Conservation (phyloP, 2,888 invertebrate genomes). For the Malthinus flaveolus region DNA sequence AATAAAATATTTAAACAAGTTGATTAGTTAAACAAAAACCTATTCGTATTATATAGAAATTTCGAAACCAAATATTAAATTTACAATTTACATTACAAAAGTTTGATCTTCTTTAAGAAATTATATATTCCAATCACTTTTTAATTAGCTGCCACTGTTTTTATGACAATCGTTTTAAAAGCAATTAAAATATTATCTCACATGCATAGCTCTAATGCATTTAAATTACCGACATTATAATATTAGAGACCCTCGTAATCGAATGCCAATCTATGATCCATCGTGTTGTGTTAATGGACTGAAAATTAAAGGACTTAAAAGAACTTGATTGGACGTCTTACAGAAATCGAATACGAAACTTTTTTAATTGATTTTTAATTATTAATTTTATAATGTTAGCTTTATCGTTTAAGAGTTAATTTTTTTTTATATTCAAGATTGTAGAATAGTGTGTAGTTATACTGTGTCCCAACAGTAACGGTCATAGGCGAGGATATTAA, state of each 20-base stretch:
- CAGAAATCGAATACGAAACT: background rate
- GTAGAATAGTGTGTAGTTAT: too few species aligned
- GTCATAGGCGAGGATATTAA: too few species aligned
- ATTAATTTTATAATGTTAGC: too few species aligned
- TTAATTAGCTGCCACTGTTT: slow-evolving; percentile 45
- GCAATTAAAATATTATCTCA: slow-evolving; percentile 47
- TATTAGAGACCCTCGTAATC: slow-evolving; percentile 21
- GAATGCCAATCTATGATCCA: slow-evolving; percentile 34
- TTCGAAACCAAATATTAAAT: background rate
- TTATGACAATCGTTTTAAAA: slow-evolving; percentile 31
- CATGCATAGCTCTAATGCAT: slow-evolving; percentile 46
- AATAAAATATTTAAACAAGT: too few species aligned
- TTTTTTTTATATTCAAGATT: too few species aligned
- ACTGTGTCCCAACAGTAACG: too few species aligned
- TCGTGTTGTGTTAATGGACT: slow-evolving; percentile 33
- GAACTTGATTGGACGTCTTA: slow-evolving; percentile 1
- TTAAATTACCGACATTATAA: slow-evolving; percentile 47
- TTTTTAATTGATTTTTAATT: too few species aligned
- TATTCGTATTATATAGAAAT: background rate
- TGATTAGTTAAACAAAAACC: too few species aligned
- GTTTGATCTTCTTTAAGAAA: slow-evolving; percentile 30
- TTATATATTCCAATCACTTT: slow-evolving; percentile 40
- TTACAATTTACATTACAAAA: slow-evolving; percentile 4
- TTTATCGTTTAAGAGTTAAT: too few species aligned
- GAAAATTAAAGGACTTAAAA: slow-evolving; percentile 6